Evolutionary conservation across 2,113 vertebrate species (phyloP).

Genomic region (Acrocephalus kingi): DNA sequence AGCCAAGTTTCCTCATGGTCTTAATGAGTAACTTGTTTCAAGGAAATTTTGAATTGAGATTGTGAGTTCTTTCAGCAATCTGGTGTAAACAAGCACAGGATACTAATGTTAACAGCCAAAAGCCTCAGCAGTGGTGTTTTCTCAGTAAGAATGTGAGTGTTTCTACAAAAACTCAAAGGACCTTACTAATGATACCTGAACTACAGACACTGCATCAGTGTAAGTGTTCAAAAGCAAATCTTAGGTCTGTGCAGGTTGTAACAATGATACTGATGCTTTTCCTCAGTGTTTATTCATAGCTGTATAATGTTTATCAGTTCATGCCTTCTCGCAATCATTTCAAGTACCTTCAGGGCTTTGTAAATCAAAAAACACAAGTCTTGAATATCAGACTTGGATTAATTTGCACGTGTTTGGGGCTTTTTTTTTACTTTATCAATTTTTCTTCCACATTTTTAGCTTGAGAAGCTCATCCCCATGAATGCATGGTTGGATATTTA

Average conservation of each 20-base stretch:
- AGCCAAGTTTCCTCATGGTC: background rate
- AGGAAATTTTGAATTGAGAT: background rate
- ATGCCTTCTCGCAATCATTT: background rate
- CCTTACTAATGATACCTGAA: background rate
- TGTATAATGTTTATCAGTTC: background rate
- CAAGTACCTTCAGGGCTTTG: background rate
- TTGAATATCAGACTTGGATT: background rate
- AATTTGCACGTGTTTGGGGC: fast-evolving
- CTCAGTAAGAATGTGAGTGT: background rate
- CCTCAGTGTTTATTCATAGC: background rate
- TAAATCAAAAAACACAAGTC: background rate
- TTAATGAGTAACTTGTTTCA: background rate
- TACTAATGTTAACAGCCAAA: background rate
- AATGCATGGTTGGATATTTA: background rate
- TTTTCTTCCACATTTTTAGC: background rate
- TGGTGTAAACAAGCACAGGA: background rate
- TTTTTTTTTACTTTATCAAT: background rate
- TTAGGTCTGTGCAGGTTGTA: background rate
- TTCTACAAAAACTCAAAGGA: background rate
- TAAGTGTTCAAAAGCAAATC: background rate
- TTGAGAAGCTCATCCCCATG: background rate
- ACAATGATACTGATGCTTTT: background rate
- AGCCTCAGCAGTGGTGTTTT: background rate
- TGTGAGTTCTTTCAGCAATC: background rate
- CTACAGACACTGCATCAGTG: too few relatives aligned